A percentile compares a stretch with the other conserved stretches of the same genome.
Conservation (phyloP, 2,113 vertebrate species). For the Oostethus manadensis region DNA sequence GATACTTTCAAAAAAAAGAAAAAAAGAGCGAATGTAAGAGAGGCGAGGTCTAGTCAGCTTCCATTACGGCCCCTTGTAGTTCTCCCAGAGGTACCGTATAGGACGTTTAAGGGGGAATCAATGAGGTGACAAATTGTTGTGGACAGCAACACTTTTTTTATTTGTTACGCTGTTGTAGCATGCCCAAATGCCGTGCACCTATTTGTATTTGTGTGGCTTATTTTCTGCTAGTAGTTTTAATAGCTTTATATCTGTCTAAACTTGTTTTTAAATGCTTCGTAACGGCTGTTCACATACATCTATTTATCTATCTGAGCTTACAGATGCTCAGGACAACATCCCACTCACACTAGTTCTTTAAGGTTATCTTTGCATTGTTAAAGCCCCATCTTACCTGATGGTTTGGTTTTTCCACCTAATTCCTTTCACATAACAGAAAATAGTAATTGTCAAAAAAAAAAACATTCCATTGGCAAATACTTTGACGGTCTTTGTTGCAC, state of each 20-base stretch:
- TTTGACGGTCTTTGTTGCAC: too few species aligned
- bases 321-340: background rate
- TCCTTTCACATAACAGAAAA: too few species aligned
- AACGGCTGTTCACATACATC: background rate
- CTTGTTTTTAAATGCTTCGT: slow-evolving; percentile 3
- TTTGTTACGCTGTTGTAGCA: slow-evolving; percentile 49
- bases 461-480: too few species aligned
- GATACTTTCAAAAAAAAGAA: slow-evolving; percentile 37
- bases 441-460: too few species aligned
- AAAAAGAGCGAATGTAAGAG: slow-evolving; percentile 16
- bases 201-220: slow-evolving; percentile 10
- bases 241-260: slow-evolving; percentile 10
- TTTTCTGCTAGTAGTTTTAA: slow-evolving; percentile 11
- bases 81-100: slow-evolving; percentile 61
- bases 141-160: slow-evolving; percentile 60
- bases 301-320: too few species aligned
- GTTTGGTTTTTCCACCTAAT: background rate
- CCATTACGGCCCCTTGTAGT: slow-evolving; percentile 59
- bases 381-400: slow-evolving; percentile 13
- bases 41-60: slow-evolving; percentile 62
- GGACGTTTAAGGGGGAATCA: slow-evolving; percentile 64
- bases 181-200: background rate
- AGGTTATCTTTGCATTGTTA: slow-evolving; percentile 25
- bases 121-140: slow-evolving; percentile 69
- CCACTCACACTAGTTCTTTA: slow-evolving; percentile 13